Evolutionary conservation across 2,888 invertebrate species (phyloP).

Genomic region (Ichneumoninae sp.): DNA sequence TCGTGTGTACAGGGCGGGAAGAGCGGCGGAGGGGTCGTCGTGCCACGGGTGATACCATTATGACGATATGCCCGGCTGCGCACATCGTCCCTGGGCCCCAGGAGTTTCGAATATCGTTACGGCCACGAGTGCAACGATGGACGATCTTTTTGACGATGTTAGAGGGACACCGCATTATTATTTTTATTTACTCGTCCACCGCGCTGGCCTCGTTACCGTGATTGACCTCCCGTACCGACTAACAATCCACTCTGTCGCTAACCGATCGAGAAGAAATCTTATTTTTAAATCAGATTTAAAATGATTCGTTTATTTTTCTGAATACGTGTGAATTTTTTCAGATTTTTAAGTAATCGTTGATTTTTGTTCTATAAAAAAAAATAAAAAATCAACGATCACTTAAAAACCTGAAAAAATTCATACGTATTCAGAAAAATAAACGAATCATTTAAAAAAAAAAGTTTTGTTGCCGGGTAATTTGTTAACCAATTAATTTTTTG

Average conservation of each 20-base stretch:
- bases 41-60: conserved; percentile 22
- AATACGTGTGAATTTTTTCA: no score
- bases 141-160: conserved; percentile 50
- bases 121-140: conserved; percentile 5
- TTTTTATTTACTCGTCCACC: not conserved
- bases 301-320: no score
- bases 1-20: conserved; percentile 45
- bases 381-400: no score
- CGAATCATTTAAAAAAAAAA: no score
- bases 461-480: no score
- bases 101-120: conserved; percentile 52
- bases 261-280: conserved; percentile 26
- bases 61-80: conserved; percentile 13
- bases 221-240: conserved; percentile 45
- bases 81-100: not conserved
- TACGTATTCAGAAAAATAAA: no score
- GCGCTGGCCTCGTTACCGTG: conserved; percentile 43
- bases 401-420: no score
- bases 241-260: conserved; percentile 22
- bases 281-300: not conserved
- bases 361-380: no score
- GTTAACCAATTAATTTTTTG: no score
- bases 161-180: conserved; percentile 33
- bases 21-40: conserved; percentile 1
- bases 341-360: no score